Percentiles rank a stretch among this genome's conserved stretches.
phyloP scores from a whole-genome alignment of 2,113 vertebrate species.

The Bubo bubo region DNA sequence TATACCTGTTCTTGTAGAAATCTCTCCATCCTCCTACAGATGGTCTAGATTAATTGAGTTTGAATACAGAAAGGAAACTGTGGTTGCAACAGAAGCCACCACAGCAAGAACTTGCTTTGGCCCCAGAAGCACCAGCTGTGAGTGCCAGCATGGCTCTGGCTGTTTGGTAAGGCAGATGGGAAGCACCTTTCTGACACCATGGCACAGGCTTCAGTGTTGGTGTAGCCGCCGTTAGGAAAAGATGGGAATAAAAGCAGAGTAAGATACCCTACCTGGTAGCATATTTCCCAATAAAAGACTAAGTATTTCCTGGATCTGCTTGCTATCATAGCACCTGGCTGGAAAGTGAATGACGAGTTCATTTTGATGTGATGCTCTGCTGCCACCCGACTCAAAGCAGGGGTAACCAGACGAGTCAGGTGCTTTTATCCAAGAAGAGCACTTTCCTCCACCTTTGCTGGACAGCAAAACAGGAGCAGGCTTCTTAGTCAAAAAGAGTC shows the following conservation, averaged over 20 bases:
- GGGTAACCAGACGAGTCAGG: background rate
- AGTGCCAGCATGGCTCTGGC: background rate
- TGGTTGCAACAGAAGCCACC: background rate
- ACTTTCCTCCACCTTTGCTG: background rate
- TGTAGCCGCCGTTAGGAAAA: background rate
- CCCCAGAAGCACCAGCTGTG: fast-evolving
- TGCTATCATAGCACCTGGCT: background rate
- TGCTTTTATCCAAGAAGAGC: background rate
- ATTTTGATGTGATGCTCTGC: fast-evolving
- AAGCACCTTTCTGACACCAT: background rate
- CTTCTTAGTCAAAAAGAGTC: background rate
- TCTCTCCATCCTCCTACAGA: background rate
- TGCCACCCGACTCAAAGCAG: background rate
- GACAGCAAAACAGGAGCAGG: background rate
- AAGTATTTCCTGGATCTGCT: background rate
- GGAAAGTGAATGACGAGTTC: background rate
- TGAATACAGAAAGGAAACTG: background rate
- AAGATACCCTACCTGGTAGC: background rate
- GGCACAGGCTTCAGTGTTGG: too few relatives aligned
- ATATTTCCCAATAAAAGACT: background rate
- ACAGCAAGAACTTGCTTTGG: background rate
- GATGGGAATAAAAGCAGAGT: background rate
- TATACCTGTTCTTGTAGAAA: background rate
- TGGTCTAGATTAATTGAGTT: background rate
- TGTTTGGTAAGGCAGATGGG: fast-evolving